phyloP scores from a whole-genome alignment of 1,140 invertebrate species.

The Anastrepha ludens region DNA sequence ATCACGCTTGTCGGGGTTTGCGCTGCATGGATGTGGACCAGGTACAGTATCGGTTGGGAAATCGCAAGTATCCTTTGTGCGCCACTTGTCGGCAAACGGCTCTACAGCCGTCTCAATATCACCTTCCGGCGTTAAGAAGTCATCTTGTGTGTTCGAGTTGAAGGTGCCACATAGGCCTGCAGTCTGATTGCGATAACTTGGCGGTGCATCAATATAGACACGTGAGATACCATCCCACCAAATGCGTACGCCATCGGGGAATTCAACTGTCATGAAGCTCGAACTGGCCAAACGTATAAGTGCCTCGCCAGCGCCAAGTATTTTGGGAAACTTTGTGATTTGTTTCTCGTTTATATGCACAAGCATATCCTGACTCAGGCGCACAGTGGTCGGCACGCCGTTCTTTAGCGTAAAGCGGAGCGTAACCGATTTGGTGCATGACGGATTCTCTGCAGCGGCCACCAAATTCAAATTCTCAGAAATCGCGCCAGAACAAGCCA shows the following conservation, averaged over 20 bases:
- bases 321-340: conserved; percentile 80
- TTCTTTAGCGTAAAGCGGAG: conserved; percentile 76
- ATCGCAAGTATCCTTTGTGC: conserved; percentile 84
- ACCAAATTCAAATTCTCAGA: conserved; percentile 83
- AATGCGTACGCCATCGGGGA: conserved; percentile 85
- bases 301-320: conserved; percentile 76
- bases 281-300: conserved; percentile 84
- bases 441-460: conserved; percentile 78
- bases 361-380: conserved; percentile 83
- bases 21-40: conserved; percentile 81
- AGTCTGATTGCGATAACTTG: conserved; percentile 81
- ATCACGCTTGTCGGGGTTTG: conserved; percentile 81
- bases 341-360: conserved; percentile 83
- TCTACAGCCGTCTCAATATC: conserved; percentile 85
- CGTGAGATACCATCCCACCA: conserved; percentile 90
- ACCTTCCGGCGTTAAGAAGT: conserved; percentile 90
- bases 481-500: conserved; percentile 85
- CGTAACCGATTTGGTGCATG: conserved; percentile 88
- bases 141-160: conserved; percentile 89
- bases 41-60: conserved; percentile 76
- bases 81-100: conserved; percentile 93
- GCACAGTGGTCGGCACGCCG: conserved; percentile 75
- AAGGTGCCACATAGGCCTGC: conserved; percentile 92
- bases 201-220: conserved; percentile 87
- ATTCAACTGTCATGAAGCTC: conserved; percentile 81